Percentiles rank a stretch among this genome's conserved stretches.
These are phyloP conservation scores for Myodes glareolus DNA, from an alignment of 2,113 vertebrate species.

Conservation along the genomic window DNA sequence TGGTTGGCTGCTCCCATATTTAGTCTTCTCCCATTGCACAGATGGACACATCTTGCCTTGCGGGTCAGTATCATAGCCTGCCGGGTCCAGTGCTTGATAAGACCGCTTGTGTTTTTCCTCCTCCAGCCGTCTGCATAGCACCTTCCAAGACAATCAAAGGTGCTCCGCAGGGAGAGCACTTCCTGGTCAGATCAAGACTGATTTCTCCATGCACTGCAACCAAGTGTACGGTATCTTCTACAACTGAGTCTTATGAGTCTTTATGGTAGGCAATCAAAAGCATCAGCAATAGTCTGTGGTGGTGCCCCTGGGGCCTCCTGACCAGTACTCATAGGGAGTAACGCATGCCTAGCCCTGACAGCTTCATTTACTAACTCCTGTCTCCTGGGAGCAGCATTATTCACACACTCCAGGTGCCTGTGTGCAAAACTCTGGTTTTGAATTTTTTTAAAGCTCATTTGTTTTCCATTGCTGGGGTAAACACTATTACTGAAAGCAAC, in stretches of 20 bases:
- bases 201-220: background rate
- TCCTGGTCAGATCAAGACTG: background rate
- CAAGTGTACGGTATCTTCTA: background rate
- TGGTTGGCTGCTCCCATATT: background rate
- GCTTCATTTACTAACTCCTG: background rate
- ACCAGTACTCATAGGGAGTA: background rate
- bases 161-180: background rate
- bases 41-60: background rate
- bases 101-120: background rate
- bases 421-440: too few species aligned
- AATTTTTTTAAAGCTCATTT: too few species aligned
- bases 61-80: background rate
- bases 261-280: background rate
- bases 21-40: background rate
- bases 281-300: background rate
- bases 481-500: background rate
- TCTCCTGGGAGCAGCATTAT: background rate
- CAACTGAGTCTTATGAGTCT: background rate
- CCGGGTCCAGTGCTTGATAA: background rate
- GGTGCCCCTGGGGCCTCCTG: background rate
- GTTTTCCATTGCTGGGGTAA: too few species aligned
- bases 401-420: too few species aligned
- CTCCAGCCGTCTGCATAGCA: background rate
- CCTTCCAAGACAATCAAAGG: background rate
- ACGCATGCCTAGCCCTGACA: background rate